Conservation (phyloP, 2,797 vertebrate genomes). For the Furcifer pardalis region DNA sequence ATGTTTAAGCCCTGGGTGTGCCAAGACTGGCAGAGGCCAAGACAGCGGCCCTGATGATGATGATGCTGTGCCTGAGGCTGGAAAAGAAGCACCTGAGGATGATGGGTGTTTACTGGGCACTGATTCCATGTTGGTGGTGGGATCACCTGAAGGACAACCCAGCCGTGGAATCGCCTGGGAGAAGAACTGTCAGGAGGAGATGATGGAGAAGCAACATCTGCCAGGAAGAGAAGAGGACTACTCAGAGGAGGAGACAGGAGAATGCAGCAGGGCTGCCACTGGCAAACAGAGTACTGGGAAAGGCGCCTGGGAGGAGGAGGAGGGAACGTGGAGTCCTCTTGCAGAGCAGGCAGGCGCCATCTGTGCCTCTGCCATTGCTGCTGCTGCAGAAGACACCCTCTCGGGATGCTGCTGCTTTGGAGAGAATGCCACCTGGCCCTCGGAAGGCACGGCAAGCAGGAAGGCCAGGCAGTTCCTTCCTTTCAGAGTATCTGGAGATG, state of each 20-base stretch:
- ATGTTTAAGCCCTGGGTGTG: too few species aligned
- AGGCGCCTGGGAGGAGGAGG: too few species aligned
- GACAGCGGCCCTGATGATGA: neutral
- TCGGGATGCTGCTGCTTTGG: neutral
- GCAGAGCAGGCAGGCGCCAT: fast-evolving
- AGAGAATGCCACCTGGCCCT: fast-evolving
- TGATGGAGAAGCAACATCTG: neutral
- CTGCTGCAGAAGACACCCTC: too few species aligned
- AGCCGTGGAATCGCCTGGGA: neutral
- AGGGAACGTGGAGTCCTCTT: too few species aligned
- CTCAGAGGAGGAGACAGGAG: too few species aligned
- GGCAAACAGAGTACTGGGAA: neutral
- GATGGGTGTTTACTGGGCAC: too few species aligned
- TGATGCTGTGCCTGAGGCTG: neutral
- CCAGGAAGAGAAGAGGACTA: too few species aligned
- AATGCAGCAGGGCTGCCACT: neutral
- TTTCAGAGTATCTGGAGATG: neutral
- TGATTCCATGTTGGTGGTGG: neutral
- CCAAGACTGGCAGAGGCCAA: too few species aligned
- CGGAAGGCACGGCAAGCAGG: neutral
- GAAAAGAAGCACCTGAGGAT: too few species aligned
- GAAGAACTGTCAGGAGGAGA: neutral
- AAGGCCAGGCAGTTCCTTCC: neutral
- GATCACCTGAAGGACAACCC: neutral
- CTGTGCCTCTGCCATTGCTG: fast-evolving